A percentile compares a stretch with the other conserved stretches of the same genome.
Conservation (phyloP, 2,797 vertebrate species). For the Cuculus canorus region DNA sequence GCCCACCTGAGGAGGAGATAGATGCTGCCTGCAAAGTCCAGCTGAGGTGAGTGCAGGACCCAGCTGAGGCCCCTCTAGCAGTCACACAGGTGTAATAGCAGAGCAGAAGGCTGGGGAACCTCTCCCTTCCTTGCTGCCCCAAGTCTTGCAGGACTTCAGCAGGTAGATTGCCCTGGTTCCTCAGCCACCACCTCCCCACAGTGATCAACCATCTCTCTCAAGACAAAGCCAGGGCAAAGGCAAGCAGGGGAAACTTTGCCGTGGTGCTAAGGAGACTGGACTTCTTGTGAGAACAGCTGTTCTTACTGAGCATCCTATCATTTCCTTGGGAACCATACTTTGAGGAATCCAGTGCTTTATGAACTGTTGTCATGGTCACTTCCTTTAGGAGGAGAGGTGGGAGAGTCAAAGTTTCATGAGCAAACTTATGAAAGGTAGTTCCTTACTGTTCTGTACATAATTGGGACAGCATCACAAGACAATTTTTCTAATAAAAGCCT, state of each 20-base stretch:
- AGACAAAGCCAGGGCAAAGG: neutral
- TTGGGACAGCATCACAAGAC: neutral
- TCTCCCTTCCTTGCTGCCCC: neutral
- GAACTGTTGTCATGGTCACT: neutral
- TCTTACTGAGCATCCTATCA: neutral
- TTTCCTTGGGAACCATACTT: neutral
- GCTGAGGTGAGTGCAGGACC: fast-evolving
- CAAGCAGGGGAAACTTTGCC: neutral
- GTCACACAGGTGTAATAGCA: fast-evolving
- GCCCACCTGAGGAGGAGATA: neutral
- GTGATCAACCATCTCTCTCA: neutral
- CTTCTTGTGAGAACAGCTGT: neutral
- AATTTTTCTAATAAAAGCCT: neutral
- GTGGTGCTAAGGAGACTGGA: neutral
- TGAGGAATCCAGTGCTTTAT: neutral
- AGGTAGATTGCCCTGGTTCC: fast-evolving
- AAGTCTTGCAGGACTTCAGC: neutral
- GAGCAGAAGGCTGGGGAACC: neutral
- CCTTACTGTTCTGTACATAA: neutral
- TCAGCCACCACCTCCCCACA: fast-evolving
- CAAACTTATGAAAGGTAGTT: neutral
- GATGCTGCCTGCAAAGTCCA: neutral
- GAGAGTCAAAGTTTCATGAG: neutral
- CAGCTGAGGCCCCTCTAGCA: neutral
- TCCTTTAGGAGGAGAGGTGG: neutral